phyloP scores from a whole-genome alignment of 1,140 invertebrate genomes.

The Heliconius congener region DNA sequence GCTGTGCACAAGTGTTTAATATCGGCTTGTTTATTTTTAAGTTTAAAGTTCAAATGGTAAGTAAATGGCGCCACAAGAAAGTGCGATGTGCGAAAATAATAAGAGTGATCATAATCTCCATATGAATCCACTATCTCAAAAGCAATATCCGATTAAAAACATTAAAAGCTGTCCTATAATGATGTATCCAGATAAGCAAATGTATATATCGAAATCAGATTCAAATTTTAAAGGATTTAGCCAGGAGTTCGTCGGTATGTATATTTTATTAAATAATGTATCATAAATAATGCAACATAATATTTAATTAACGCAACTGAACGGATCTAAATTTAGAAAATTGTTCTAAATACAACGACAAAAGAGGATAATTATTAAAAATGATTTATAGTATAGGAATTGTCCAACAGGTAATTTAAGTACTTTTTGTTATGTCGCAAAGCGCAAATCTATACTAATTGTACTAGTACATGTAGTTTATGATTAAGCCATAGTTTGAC shows the following conservation, averaged over 20 bases:
- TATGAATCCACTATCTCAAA: neutral
- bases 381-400: too few species aligned
- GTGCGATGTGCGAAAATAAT: constrained; percentile 13
- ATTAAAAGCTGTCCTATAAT: constrained; percentile 4
- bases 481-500: too few species aligned
- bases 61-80: constrained; percentile 29
- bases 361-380: too few species aligned
- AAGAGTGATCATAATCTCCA: neutral
- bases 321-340: too few species aligned
- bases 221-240: constrained; percentile 24
- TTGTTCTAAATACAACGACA: too few species aligned
- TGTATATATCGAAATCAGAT: neutral
- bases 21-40: constrained; percentile 35
- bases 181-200: neutral
- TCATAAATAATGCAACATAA: too few species aligned
- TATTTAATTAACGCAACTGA: too few species aligned
- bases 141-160: neutral
- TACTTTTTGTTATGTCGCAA: too few species aligned
- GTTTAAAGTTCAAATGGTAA: constrained; percentile 37
- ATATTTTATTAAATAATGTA: neutral
- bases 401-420: too few species aligned
- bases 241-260: constrained; percentile 30
- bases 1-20: neutral
- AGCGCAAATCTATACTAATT: too few species aligned
- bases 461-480: too few species aligned